phyloP scores from a whole-genome alignment of 2,888 invertebrate genomes.

The Macaria liturata region DNA sequence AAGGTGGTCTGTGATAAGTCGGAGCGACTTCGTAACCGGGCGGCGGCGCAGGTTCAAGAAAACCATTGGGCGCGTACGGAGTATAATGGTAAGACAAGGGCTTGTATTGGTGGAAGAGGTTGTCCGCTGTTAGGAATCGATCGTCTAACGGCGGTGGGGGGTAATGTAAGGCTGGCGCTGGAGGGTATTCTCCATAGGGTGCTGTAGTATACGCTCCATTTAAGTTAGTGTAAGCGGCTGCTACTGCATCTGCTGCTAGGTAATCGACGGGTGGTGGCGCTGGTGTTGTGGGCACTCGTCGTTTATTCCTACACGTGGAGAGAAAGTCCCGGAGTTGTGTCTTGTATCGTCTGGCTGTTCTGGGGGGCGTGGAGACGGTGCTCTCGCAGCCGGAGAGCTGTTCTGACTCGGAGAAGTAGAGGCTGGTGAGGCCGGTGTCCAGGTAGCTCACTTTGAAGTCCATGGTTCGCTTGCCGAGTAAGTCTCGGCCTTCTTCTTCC shows the following conservation, averaged over 20 bases:
- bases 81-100: constrained; percentile 92
- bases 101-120: constrained; percentile 95
- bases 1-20: constrained; percentile 85
- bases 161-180: constrained; percentile 88
- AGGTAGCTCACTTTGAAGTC: constrained; percentile 99
- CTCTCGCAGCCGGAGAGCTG: constrained; percentile 86
- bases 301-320: constrained; percentile 94
- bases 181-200: constrained; percentile 89
- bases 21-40: constrained; percentile 82
- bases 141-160: constrained; percentile 85
- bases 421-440: constrained; percentile 95
- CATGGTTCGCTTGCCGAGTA: constrained; percentile 98
- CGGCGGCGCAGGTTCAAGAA: constrained; percentile 89
- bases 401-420: constrained; percentile 94
- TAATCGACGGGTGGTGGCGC: constrained; percentile 88
- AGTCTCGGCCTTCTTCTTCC: constrained; percentile 99
- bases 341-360: constrained; percentile 95
- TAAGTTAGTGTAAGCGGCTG: constrained; percentile 91
- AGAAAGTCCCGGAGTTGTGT: constrained; percentile 96
- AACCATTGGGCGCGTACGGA: constrained; percentile 91
- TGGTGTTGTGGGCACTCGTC: constrained; percentile 84
- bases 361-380: constrained; percentile 87
- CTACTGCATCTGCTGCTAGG: constrained; percentile 86
- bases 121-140: constrained; percentile 91
- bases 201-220: constrained; percentile 92